Evolutionary conservation across 2,797 vertebrate genomes (phyloP).

Genomic region (Semaprochilodus insignis): DNA sequence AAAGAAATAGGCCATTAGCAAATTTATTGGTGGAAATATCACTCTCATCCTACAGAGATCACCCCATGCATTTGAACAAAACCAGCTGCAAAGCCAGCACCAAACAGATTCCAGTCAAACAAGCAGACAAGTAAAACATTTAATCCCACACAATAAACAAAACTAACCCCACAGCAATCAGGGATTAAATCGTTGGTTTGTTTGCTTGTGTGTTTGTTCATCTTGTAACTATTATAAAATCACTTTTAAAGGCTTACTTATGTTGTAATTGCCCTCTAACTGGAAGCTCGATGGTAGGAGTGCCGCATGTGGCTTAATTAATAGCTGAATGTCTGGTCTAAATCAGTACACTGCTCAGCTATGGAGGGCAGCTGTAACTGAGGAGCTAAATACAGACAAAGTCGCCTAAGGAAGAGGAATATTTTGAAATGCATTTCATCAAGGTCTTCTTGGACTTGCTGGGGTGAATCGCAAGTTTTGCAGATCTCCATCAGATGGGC

Average conservation of each 20-base stretch:
- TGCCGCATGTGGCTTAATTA: constrained; percentile 42
- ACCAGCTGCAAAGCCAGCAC: constrained; percentile 18
- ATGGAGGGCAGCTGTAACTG: constrained; percentile 29
- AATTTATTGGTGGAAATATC: constrained; percentile 48
- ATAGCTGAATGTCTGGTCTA: constrained; percentile 33
- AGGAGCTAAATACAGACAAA: constrained; percentile 31
- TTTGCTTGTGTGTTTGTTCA: constrained; percentile 24
- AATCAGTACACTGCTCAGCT: constrained; percentile 9
- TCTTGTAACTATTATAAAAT: constrained; percentile 16
- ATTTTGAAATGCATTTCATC: constrained; percentile 36
- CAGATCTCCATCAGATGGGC: constrained; percentile 9
- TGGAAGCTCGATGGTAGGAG: constrained; percentile 11
- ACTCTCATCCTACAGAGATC: constrained; percentile 19
- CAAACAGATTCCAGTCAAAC: constrained; percentile 10
- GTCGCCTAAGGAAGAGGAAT: constrained; percentile 16
- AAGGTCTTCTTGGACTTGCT: constrained; percentile 27
- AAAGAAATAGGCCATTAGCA: constrained; percentile 45
- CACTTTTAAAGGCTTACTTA: constrained; percentile 24
- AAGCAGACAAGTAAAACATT: constrained; percentile 37
- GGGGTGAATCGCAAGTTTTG: constrained; percentile 27
- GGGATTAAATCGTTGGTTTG: constrained; percentile 46
- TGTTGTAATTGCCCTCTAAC: constrained; percentile 35
- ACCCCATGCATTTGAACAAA: constrained; percentile 45
- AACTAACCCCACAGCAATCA: constrained; percentile 26
- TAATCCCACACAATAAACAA: constrained; percentile 24